Conservation (phyloP, 2,888 invertebrate species). For the Phalera bucephala region DNA sequence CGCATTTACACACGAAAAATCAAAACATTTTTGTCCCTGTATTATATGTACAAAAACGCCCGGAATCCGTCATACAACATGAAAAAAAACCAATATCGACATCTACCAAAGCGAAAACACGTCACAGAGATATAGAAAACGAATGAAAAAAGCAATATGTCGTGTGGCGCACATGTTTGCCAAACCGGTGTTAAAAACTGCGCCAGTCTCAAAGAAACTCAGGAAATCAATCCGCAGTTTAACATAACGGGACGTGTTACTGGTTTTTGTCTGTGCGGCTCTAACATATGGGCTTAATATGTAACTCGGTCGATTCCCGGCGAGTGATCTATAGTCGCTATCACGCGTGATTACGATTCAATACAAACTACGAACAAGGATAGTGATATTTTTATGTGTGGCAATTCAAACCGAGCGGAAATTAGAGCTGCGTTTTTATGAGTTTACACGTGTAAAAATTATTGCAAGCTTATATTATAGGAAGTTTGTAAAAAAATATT, state of each 20-base stretch:
- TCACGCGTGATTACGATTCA: slow-evolving; percentile 39
- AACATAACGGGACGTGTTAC: slow-evolving; percentile 55
- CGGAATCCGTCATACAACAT: slow-evolving; percentile 48
- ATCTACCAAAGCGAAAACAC: slow-evolving; percentile 59
- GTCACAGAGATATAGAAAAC: slow-evolving; percentile 54
- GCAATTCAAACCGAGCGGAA: slow-evolving; percentile 7
- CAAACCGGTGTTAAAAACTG: slow-evolving; percentile 61
- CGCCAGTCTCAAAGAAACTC: slow-evolving; percentile 52
- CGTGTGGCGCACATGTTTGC: slow-evolving; percentile 61
- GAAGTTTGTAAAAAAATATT: no score
- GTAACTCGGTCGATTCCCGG: slow-evolving; percentile 53
- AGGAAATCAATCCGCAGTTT: slow-evolving; percentile 67
- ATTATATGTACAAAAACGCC: slow-evolving; percentile 45
- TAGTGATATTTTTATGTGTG: slow-evolving; percentile 27
- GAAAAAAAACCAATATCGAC: slow-evolving; percentile 60
- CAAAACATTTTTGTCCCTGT: slow-evolving; percentile 28
- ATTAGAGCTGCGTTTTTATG: slow-evolving; percentile 1
- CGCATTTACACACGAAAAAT: slow-evolving; percentile 18
- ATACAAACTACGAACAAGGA: slow-evolving; percentile 11
- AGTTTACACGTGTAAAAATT: neutral
- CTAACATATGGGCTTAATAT: slow-evolving; percentile 63
- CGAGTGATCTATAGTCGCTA: slow-evolving; percentile 44
- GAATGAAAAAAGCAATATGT: slow-evolving; percentile 74
- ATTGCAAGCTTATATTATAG: no score
- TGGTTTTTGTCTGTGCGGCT: slow-evolving; percentile 54